These are phyloP conservation scores for Parauchenoglanis punctatus DNA, from an alignment of 2,797 vertebrate genomes.

Conservation along the genomic window DNA sequence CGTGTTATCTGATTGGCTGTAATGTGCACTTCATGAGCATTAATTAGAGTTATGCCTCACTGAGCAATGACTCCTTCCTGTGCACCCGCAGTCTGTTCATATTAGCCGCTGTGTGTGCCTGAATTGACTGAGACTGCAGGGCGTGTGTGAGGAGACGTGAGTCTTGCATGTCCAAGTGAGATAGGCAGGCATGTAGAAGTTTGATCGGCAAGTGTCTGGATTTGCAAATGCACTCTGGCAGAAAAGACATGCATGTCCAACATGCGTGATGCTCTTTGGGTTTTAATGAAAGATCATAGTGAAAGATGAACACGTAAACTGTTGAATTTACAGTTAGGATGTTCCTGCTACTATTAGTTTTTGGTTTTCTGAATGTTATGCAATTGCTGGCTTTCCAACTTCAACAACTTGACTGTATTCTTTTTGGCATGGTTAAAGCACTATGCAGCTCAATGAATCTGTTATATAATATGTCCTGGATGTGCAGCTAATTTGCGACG, in stretches of 20 bases:
- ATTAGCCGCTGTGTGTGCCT: constrained; percentile 10
- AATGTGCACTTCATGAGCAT: neutral
- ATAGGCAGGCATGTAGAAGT: neutral
- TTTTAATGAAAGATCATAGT: neutral
- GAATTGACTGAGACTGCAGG: neutral
- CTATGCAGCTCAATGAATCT: neutral
- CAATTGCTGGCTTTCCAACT: neutral
- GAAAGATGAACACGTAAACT: neutral
- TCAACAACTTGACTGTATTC: neutral
- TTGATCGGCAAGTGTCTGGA: neutral
- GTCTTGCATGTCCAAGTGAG: constrained; percentile 8
- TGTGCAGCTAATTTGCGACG: neutral
- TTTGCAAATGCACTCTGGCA: neutral
- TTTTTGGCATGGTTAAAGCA: neutral
- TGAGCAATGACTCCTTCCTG: constrained; percentile 5
- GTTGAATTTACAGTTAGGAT: neutral
- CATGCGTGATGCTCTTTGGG: neutral
- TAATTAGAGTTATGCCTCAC: neutral
- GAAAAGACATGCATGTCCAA: neutral
- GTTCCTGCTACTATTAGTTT: neutral
- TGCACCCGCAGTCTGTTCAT: constrained; percentile 17
- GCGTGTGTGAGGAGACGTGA: constrained; percentile 5
- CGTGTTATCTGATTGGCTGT: neutral
- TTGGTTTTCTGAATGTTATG: neutral
- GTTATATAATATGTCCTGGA: neutral